phyloP scores from a whole-genome alignment of 2,797 vertebrate genomes.

The Lophotriccus pileatus region DNA sequence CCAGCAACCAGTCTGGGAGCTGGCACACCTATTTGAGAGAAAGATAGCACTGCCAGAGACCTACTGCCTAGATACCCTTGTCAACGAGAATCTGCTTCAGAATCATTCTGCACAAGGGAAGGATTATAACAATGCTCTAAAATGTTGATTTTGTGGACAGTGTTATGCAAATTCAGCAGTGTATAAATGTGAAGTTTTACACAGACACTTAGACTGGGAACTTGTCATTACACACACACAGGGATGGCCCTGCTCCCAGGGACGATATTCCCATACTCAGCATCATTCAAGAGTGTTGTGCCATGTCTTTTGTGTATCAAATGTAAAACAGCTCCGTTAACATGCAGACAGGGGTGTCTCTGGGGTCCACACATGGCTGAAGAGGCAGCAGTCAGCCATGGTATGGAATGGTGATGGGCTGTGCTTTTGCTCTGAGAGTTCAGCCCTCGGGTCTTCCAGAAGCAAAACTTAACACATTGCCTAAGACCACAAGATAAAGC shows the following conservation, averaged over 20 bases:
- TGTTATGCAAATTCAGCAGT: not conserved
- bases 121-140: not conserved
- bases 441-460: not conserved
- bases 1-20: not conserved
- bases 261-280: not conserved
- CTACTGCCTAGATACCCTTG: not conserved
- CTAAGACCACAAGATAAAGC: conserved; percentile 34
- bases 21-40: not conserved
- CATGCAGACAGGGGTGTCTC: not conserved
- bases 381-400: not conserved
- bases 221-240: not conserved
- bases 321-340: not conserved
- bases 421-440: not conserved
- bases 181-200: not conserved
- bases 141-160: not conserved
- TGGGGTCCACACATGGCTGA: not conserved
- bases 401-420: not conserved
- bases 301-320: not conserved
- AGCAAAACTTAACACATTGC: not conserved
- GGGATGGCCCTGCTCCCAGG: rapidly evolving
- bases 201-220: not conserved
- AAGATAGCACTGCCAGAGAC: not conserved
- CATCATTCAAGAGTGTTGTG: rapidly evolving
- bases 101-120: not conserved
- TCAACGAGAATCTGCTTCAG: not conserved